Conservation (phyloP, 2,888 invertebrate genomes). For the Phoenoteleia sp. region DNA sequence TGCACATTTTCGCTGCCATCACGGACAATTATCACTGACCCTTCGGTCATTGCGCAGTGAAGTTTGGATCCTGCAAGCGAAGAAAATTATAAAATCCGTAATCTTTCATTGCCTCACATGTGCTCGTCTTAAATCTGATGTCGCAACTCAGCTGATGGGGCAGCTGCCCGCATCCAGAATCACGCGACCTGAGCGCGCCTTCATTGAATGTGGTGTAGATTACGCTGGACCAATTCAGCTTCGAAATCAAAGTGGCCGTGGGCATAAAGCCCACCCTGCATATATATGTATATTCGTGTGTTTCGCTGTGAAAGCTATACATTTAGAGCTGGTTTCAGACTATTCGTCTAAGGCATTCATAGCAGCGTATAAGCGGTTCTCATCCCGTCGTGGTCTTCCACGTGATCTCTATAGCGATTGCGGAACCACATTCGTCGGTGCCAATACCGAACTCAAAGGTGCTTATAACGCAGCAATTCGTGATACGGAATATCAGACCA, state of each 20-base stretch:
- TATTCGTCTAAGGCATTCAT: background rate
- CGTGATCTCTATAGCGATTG: background rate
- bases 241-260: background rate
- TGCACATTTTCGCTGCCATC: background rate
- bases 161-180: conserved; percentile 23
- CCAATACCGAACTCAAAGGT: background rate
- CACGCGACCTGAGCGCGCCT: background rate
- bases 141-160: conserved; percentile 37
- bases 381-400: background rate
- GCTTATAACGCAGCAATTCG: background rate
- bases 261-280: background rate
- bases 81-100: background rate
- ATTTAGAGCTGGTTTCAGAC: background rate
- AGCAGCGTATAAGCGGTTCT: background rate
- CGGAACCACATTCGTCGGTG: background rate
- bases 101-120: conserved; percentile 35
- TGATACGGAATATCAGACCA: background rate
- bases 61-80: conserved; percentile 36
- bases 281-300: background rate
- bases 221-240: conserved; percentile 50
- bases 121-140: background rate
- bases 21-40: background rate
- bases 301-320: too few relatives aligned
- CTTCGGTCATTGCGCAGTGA: background rate
- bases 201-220: conserved; percentile 37